A percentile compares a stretch with the other conserved stretches of the same genome.
phyloP scores from a whole-genome alignment of 2,888 invertebrate genomes.

The Phortica okadai region DNA sequence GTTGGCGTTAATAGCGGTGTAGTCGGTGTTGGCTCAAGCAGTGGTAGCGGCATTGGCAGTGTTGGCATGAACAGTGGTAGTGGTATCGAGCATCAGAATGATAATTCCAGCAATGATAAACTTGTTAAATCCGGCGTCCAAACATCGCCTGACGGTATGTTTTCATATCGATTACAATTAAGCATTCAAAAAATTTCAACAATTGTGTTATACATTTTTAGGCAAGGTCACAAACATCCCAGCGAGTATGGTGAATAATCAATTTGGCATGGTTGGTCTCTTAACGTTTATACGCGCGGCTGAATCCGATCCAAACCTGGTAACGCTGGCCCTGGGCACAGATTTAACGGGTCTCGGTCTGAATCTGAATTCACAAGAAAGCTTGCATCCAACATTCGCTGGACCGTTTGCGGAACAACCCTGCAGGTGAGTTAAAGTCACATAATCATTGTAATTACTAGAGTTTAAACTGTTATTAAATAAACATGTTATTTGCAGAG shows the following conservation, averaged over 20 bases:
- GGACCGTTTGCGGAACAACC: constrained; percentile 99
- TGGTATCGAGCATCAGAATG: constrained; percentile 73
- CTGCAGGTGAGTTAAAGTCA: constrained; percentile 80
- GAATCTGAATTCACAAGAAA: constrained; percentile 98
- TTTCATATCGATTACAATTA: neutral
- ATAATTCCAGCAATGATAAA: constrained; percentile 78
- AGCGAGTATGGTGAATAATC: constrained; percentile 98
- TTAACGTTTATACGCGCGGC: constrained; percentile 98
- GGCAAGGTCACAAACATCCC: constrained; percentile 99
- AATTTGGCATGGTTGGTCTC: constrained; percentile 99
- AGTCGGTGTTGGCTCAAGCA: constrained; percentile 43
- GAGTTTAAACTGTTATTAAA: neutral
- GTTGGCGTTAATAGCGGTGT: constrained; percentile 32
- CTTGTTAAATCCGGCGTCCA: constrained; percentile 90
- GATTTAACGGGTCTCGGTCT: constrained; percentile 98
- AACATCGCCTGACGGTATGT: constrained; percentile 92
- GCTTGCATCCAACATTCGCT: constrained; percentile 98
- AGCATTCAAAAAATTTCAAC: constrained; percentile 35
- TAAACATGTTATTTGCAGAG: constrained; percentile 78
- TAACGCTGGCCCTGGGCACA: constrained; percentile 97
- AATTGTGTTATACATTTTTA: constrained; percentile 67
- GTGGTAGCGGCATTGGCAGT: constrained; percentile 41
- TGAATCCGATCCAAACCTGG: constrained; percentile 97
- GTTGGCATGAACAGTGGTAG: constrained; percentile 57
- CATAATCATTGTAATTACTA: neutral